Evolutionary conservation across 1,140 invertebrate species (phyloP), one percentile per base, ranked within the genome.

Genomic region (Orius insidiosus): DNA sequence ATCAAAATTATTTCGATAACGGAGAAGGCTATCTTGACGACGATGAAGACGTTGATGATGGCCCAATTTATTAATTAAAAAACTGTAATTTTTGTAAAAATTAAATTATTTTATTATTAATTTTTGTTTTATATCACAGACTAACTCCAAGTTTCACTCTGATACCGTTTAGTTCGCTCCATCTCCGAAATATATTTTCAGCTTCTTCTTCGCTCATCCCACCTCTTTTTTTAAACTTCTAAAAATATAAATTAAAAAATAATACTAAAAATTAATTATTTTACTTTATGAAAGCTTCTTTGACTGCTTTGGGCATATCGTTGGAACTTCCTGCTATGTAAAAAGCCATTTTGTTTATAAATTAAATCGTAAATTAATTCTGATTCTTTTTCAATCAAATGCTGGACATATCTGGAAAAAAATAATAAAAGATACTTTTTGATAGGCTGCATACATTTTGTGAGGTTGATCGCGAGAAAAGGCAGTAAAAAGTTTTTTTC

Each of bases 281-380:
- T 18, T 9, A 30, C 10, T 43, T 43, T n/a, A 10, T 9, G 14
- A 43, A 15, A 9, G 85, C 80, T 33, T 83, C 75, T 45, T 69
- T 70, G 0, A 98, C 90, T 53, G 78, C 75, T 55, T 81, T 75
- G 0, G 93, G 94, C 89, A 97, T 96, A 57, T 83, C 78, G 61
- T 93, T 94, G 1, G 90, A 78, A 67, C 79, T 95, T n/a, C 93
- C 94, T 14, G 92, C 89, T 44, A 98, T 68, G 58, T 77, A 89
- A 56, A 97, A 74, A 69, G 0, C 71, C 83, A 40, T 68, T 62
- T 18, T 72, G 63, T 9, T 66, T 45, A 9, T 68, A 54, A 8
- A 96, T 65, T 1, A 84, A 62, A 2, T 72, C 54, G 68, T 75
- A 81, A 4, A 95, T 53, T 5, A 70, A 39, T 2, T 66, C 50